These are phyloP conservation scores for Peromyscus aztecus DNA, from an alignment of 2,797 vertebrate genomes.

Conservation along the genomic window DNA sequence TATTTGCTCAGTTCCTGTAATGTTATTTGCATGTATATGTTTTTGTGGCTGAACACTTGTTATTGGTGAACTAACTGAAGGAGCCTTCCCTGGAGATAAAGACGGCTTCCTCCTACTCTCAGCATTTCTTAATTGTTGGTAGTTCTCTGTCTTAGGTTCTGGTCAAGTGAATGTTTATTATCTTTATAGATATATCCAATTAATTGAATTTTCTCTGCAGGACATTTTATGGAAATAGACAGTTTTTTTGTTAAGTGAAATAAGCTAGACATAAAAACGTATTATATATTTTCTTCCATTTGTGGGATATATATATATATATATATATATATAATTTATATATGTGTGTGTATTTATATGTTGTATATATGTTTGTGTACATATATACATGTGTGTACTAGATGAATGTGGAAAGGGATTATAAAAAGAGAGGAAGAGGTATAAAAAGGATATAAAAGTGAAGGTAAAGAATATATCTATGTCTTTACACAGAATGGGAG, in stretches of 20 bases:
- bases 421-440: not conserved
- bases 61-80: no score
- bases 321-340: no score
- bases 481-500: not conserved
- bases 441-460: not conserved
- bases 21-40: not conserved
- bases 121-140: not conserved
- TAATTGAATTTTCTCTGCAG: not conserved
- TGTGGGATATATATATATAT: not conserved
- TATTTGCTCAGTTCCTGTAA: not conserved
- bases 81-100: not conserved
- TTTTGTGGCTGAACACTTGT: not conserved
- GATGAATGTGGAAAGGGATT: rapidly evolving
- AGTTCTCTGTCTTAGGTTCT: not conserved
- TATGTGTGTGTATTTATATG: not conserved
- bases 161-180: not conserved
- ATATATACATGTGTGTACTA: not conserved
- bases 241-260: not conserved
- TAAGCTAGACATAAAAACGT: not conserved
- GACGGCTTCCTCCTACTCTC: no score
- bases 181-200: not conserved
- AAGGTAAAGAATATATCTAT: not conserved
- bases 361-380: no score
- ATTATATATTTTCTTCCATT: not conserved
- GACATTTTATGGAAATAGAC: not conserved